Evolutionary conservation across 2,888 invertebrate species (phyloP).

Genomic region (Barypeithes pellucidus): DNA sequence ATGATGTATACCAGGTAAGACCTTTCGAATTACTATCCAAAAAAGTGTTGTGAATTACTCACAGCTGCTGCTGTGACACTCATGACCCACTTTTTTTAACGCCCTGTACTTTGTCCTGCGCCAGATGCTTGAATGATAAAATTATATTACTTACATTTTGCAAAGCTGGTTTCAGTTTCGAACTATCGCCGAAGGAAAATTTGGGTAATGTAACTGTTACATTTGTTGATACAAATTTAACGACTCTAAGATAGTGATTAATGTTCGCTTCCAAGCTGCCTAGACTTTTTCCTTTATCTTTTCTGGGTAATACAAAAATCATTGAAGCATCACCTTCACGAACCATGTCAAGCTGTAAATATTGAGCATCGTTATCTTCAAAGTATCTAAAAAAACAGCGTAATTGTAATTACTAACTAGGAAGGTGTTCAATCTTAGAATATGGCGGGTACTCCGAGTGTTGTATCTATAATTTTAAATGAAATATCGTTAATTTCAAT

Average conservation of each 20-base stretch:
- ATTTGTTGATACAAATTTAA: not conserved
- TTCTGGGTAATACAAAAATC: slow-evolving; percentile 6
- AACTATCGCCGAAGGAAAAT: not conserved
- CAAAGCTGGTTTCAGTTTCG: not conserved
- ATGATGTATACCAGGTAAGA: no score
- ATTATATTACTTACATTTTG: not conserved
- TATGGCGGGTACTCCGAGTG: no score
- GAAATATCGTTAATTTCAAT: no score
- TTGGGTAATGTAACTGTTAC: slow-evolving; percentile 10
- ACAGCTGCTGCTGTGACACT: no score
- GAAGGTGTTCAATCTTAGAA: no score
- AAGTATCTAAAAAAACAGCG: slow-evolving; percentile 9
- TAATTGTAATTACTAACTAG: no score
- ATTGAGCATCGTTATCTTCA: slow-evolving; percentile 20
- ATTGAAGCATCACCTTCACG: slow-evolving; percentile 5
- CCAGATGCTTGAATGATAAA: no score
- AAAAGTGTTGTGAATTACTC: no score
- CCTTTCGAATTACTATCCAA: no score
- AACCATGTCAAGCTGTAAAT: slow-evolving; percentile 1
- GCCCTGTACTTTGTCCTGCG: no score
- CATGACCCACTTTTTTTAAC: no score
- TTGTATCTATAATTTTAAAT: no score
- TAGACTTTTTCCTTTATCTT: not conserved
- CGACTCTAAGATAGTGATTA: not conserved
- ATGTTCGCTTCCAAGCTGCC: not conserved